phyloP scores from a whole-genome alignment of 1,140 invertebrate genomes.

The Tetragonula clypearis region DNA sequence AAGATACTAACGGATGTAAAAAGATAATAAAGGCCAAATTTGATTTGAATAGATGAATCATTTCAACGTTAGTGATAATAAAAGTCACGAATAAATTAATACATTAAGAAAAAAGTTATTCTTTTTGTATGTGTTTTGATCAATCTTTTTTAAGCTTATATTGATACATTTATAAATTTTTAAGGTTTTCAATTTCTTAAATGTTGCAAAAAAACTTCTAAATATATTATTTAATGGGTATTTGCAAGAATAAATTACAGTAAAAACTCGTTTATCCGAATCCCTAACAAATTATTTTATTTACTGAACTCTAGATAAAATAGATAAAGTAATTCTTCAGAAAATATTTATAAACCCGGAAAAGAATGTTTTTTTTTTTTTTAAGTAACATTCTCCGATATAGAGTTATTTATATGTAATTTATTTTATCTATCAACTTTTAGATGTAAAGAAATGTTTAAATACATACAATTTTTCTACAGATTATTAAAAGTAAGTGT shows the following conservation, averaged over 20 bases:
- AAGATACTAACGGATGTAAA: slow-evolving; percentile 8
- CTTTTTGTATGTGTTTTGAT: slow-evolving; percentile 16
- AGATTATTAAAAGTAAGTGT: not conserved
- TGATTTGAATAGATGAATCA: not conserved
- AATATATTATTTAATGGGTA: slow-evolving; percentile 26
- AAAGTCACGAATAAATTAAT: slow-evolving; percentile 8
- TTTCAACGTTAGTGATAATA: not conserved
- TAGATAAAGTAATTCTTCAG: not conserved
- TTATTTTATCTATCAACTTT: slow-evolving; percentile 4
- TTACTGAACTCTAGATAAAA: not conserved
- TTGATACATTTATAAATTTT: slow-evolving; percentile 30
- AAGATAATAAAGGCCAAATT: not conserved
- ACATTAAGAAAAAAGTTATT: not conserved
- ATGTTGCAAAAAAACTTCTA: slow-evolving; percentile 17
- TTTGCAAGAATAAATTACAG: slow-evolving; percentile 21
- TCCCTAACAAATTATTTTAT: not conserved
- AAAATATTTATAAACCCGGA: not conserved
- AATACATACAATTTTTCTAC: slow-evolving; percentile 31
- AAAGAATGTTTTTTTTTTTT: not conserved
- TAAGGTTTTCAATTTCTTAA: slow-evolving; percentile 22
- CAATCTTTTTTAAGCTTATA: slow-evolving; percentile 13
- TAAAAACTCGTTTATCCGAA: slow-evolving; percentile 49
- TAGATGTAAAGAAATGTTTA: slow-evolving; percentile 10
- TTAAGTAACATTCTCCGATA: not conserved
- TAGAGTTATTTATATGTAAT: not conserved